Evolutionary conservation across 2,797 vertebrate species (phyloP).

Genomic region (Chromobotia macracanthus): DNA sequence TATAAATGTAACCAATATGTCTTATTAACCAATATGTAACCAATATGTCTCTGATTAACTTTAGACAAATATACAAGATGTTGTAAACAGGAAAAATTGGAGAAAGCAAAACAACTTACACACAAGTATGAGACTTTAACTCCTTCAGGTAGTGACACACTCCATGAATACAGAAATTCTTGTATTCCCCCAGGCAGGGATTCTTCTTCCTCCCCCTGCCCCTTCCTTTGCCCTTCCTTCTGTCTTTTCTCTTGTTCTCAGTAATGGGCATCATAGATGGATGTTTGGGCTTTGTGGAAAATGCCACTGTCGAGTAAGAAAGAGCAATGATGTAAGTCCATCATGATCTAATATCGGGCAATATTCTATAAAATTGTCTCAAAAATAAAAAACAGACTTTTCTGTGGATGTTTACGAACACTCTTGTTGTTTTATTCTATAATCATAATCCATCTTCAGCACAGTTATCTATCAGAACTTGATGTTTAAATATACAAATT

Average conservation of each 20-base stretch:
- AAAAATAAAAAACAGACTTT: neutral
- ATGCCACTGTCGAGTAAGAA: conserved; percentile 69
- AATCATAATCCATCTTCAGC: neutral
- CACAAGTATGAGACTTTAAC: conserved; percentile 76
- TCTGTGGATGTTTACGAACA: neutral
- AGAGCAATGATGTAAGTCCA: conserved; percentile 15
- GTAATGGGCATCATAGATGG: conserved; percentile 42
- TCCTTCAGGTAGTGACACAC: conserved; percentile 79
- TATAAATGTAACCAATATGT: neutral
- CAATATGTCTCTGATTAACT: neutral
- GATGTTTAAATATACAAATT: neutral
- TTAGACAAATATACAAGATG: neutral
- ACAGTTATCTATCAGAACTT: neutral
- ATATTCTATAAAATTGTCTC: neutral
- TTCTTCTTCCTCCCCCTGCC: conserved; percentile 81
- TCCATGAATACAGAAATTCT: conserved; percentile 83
- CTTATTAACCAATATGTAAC: no score
- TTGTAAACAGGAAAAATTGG: neutral
- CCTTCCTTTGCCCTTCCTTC: conserved; percentile 73
- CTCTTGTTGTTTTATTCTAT: neutral
- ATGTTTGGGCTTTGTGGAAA: conserved; percentile 80
- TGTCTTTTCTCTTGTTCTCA: conserved; percentile 68
- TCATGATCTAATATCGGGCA: conserved; percentile 1
- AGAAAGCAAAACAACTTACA: conserved; percentile 71
- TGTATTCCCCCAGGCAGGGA: conserved; percentile 80